Conservation (phyloP, 2,888 invertebrate genomes). For the Tenthredo notha region DNA sequence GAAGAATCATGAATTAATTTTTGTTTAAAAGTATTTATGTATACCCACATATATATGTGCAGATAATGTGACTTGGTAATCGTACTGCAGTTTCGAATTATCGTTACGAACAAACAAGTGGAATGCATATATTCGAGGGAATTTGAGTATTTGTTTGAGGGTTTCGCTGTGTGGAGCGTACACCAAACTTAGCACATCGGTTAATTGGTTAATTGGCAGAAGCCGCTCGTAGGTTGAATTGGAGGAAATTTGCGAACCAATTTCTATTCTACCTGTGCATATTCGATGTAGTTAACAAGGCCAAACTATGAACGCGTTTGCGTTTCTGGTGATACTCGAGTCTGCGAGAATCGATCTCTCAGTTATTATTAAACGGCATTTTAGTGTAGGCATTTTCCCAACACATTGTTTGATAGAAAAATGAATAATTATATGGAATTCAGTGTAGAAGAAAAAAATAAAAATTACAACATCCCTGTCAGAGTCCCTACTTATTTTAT, state of each 20-base stretch:
- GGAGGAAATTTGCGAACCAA: slow-evolving; percentile 3
- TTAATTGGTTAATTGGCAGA: slow-evolving; percentile 26
- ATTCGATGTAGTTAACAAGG: slow-evolving; percentile 2
- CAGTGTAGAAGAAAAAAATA: background rate
- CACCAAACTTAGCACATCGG: background rate
- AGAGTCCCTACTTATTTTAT: background rate
- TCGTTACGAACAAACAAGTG: slow-evolving; percentile 7
- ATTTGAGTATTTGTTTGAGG: background rate
- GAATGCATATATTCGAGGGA: background rate
- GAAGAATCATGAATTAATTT: background rate
- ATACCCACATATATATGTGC: background rate
- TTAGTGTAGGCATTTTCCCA: background rate
- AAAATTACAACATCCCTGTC: background rate
- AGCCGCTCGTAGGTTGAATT: slow-evolving; percentile 26
- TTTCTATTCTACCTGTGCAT: slow-evolving; percentile 6
- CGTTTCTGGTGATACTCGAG: background rate
- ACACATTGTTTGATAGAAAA: background rate
- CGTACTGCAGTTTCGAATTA: background rate
- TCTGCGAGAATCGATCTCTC: background rate
- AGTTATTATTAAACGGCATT: background rate
- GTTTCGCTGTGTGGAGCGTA: background rate
- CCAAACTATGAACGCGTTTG: background rate
- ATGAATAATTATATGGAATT: background rate
- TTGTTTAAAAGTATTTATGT: background rate
- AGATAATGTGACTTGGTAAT: background rate